Base-by-base conservation (phyloP, 1,140 invertebrate genomes). In the Lepidurus apus region DNA sequence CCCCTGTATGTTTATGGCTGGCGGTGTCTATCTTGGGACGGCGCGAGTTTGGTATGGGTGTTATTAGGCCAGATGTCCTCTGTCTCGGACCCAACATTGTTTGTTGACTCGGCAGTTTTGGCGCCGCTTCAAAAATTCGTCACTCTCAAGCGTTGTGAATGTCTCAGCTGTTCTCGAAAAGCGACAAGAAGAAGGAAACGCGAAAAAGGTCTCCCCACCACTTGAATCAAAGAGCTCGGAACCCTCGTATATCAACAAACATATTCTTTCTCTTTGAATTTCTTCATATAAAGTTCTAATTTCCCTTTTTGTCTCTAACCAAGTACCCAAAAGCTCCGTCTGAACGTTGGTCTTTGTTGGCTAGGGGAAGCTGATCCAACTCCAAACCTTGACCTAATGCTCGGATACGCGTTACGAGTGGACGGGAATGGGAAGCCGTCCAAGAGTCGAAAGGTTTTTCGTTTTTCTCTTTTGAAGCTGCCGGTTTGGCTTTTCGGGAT, bases 331-430 rank as follows among this genome's bases (percentile, higher is more conserved):
- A 9, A 0, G 8, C 21, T 65, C 21, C 13, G 9, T 65, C 53
- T 9, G n/a, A 65, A 47, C 10, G 45, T 47, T 47, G 45, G 45
- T 47, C 45, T 65, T 65, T 65, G 6, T 34, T 34, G 34, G 34
- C 4, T 34, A 34, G 34, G 34, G 34, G 34, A 34, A 34, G 34
- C 34, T 65, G 53, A 65, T 65, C 53, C 53, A 65, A 65, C 9
- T 65, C 13, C 53, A 65, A 65, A 65, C 53, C 53, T 65, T 65
- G 53, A 65, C 53, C 53, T 65, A 65, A 65, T 65, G 53, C 53
- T 65, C 53, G 53, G 17, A 7, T 65, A 65, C 21, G 13, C 21
- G 53, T 34, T 34, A 34, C 34, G 34, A 34, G 34, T 34, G 34
- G 34, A 34, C n/a, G 7, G 53, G 7, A 65, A 65, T 17, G 53